A percentile compares a stretch with the other conserved stretches of the same genome.
Evolutionary conservation across 2,888 invertebrate genomes (phyloP).

Genomic region (Lacanobia wlatinum): DNA sequence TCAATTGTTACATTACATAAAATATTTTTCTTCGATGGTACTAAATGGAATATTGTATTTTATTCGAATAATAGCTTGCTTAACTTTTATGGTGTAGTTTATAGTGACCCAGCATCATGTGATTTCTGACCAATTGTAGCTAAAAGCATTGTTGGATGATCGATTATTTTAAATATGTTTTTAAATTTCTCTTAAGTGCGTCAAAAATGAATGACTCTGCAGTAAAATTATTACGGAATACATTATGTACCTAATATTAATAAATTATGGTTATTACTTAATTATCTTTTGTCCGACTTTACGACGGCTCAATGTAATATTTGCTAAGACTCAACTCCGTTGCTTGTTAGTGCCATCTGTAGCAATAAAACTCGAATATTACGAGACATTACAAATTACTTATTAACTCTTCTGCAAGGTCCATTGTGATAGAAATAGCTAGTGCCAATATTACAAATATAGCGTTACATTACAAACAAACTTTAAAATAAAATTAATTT

Average conservation of each 20-base stretch:
- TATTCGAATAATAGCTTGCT: constrained; percentile 43
- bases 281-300: constrained; percentile 24
- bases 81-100: constrained; percentile 21
- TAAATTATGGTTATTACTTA: background rate
- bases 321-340: constrained; percentile 36
- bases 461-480: constrained; percentile 59
- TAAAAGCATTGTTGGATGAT: constrained; percentile 39
- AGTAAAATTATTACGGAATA: background rate
- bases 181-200: background rate
- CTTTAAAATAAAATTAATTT: constrained; percentile 43
- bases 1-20: constrained; percentile 73
- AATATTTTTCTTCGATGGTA: constrained; percentile 61
- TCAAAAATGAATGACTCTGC: background rate
- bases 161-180: background rate
- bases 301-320: constrained; percentile 35
- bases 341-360: constrained; percentile 62
- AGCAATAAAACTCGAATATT: constrained; percentile 53
- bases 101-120: constrained; percentile 27
- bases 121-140: constrained; percentile 46
- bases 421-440: constrained; percentile 86
- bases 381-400: constrained; percentile 56
- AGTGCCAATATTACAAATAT: constrained; percentile 81
- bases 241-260: too few species aligned
- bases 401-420: constrained; percentile 76
- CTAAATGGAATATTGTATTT: constrained; percentile 52